A percentile compares a stretch with the other conserved stretches of the same genome.
Conservation (phyloP, 2,113 vertebrate genomes). For the Callopanchax toddi region DNA sequence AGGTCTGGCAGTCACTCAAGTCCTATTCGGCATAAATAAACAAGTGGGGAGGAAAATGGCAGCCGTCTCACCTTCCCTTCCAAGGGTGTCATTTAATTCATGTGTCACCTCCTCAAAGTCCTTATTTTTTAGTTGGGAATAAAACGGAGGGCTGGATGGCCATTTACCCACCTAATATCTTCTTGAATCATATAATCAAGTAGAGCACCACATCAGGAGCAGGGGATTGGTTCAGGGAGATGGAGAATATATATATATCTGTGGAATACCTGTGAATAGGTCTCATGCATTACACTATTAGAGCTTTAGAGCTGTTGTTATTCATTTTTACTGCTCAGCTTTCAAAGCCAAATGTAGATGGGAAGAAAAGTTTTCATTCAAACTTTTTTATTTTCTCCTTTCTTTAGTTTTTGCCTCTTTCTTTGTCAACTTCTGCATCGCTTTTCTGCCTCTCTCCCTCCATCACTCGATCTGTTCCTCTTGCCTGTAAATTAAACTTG, state of each 20-base stretch:
- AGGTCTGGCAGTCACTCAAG: conserved; percentile 82
- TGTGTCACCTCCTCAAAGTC: conserved; percentile 37
- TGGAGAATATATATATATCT: conserved; percentile 30
- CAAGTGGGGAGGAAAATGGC: conserved; percentile 70
- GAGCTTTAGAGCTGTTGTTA: conserved; percentile 34
- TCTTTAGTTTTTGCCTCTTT: conserved; percentile 10
- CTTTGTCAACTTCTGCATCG: not conserved
- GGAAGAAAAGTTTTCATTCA: conserved; percentile 25
- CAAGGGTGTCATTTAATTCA: conserved; percentile 61
- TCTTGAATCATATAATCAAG: conserved; percentile 38
- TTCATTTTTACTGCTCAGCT: conserved; percentile 48
- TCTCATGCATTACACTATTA: conserved; percentile 30
- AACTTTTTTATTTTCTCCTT: conserved; percentile 9
- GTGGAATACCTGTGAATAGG: conserved; percentile 24
- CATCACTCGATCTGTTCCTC: no score
- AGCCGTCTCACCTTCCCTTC: conserved; percentile 59
- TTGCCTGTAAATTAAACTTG: conserved; percentile 19
- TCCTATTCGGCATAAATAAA: conserved; percentile 80
- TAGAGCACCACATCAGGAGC: conserved; percentile 26
- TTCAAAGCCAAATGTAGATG: conserved; percentile 39
- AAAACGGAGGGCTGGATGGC: conserved; percentile 35
- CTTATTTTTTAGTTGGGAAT: conserved; percentile 56
- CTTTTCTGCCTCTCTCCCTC: no score
- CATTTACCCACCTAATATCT: conserved; percentile 55
- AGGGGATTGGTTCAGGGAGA: conserved; percentile 23